A percentile compares a stretch with the other conserved stretches of the same genome.
phyloP scores from a whole-genome alignment of 2,888 invertebrate species.

The Mesochorus sp. region DNA sequence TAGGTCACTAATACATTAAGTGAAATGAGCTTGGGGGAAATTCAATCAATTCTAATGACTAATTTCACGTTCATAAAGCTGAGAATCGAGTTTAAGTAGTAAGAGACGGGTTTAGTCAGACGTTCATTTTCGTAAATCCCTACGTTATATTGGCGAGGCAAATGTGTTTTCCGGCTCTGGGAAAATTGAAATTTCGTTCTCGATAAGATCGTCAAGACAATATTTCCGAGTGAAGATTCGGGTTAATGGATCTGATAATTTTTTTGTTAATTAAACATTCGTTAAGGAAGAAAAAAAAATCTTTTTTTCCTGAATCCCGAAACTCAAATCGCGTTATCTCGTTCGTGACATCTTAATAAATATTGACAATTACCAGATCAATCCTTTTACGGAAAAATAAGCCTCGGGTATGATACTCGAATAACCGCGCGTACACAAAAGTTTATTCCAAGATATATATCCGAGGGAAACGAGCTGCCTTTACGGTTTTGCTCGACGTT shows the following conservation, averaged over 20 bases:
- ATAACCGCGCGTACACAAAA: not conserved
- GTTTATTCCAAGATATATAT: constrained; percentile 6
- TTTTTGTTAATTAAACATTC: too few relatives aligned
- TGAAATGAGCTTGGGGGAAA: not conserved
- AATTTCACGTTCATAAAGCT: constrained; percentile 13
- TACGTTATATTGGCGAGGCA: not conserved
- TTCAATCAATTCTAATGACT: constrained; percentile 8
- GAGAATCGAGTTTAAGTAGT: constrained; percentile 31
- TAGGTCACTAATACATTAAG: not conserved
- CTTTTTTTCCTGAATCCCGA: too few relatives aligned
- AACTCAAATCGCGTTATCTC: too few relatives aligned
- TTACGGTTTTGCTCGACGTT: constrained; percentile 18
- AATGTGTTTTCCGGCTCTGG: constrained; percentile 8
- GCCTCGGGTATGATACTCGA: not conserved
- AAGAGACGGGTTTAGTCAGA: constrained; percentile 17
- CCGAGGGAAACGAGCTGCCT: constrained; percentile 11
- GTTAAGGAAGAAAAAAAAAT: not conserved
- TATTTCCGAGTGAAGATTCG: not conserved
- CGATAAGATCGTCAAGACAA: not conserved
- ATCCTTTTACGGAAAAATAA: too few relatives aligned
- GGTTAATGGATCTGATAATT: not conserved
- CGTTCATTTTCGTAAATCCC: constrained; percentile 18
- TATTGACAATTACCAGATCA: too few relatives aligned
- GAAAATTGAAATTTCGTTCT: constrained; percentile 15
- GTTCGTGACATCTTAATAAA: too few relatives aligned